Evolutionary conservation across 2,113 vertebrate genomes (phyloP), one percentile per base, ranked within the genome.

Genomic region (Limanda limanda): DNA sequence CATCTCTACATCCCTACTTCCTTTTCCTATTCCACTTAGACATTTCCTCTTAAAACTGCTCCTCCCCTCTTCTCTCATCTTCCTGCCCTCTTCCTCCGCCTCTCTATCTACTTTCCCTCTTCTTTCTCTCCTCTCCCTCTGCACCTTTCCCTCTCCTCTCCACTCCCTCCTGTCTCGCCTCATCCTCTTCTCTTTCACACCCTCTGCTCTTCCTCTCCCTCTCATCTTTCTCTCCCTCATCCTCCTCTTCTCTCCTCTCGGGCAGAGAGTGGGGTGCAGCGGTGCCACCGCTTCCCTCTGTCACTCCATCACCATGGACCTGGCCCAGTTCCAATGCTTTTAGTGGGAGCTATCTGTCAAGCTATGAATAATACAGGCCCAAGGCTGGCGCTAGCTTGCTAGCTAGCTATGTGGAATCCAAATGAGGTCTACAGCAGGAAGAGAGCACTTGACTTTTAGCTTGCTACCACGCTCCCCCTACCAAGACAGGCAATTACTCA

Each of bases 321-420:
- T 98, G 98, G 97, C 97, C 92, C 91, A 78, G 85, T 95, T 97
- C 97, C 97, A 98, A 95, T 92, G 96, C 97, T 97, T 98, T 98
- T 96, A 98, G 96, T 96, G 96, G 96, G 96, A 93, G 95, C 96
- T 97, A 96, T 96, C 97, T 97, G 97, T 97, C 96, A 97, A 96
- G 95, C 94, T 96, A 98, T 98, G 97, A 98, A 98, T 98, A 98
- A 99, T 97, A 96, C 96, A 97, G 95, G 95, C 96, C 95, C 91
- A 91, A 95, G 97, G 96, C 97, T 96, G 96, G 91, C 91, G 94
- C 82, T 92, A 91, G 91, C 90, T 89, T 70, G 88, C 91, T 93
- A 92, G 92, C 91, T 88, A 86, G 90, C 91, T 76, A 89, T 78
- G 96, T 95, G 94, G 97, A 97, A 97, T 97, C 96, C 96, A 96